A percentile compares a stretch with the other conserved stretches of the same genome.
Conservation (phyloP, 2,797 vertebrate species). For the Netta rufina region DNA sequence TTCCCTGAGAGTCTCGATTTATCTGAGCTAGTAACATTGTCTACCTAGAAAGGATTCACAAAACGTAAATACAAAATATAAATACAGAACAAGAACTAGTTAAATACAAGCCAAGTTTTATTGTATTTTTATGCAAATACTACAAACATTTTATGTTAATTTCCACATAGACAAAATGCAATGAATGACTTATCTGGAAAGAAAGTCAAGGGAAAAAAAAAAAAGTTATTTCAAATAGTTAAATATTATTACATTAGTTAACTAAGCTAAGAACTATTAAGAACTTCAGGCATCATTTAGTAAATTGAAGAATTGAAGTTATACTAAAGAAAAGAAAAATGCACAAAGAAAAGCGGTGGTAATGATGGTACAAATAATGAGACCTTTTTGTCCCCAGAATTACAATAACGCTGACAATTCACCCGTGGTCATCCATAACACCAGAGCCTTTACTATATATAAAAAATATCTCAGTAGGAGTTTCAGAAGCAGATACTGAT, state of each 20-base stretch:
- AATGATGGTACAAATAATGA: background rate
- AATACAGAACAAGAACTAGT: background rate
- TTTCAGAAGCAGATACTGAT: background rate
- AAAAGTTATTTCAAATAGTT: background rate
- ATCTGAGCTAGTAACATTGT: slow-evolving; percentile 99
- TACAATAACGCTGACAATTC: slow-evolving; percentile 5
- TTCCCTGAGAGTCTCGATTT: slow-evolving; percentile 96
- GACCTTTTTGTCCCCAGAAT: background rate
- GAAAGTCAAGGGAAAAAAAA: background rate
- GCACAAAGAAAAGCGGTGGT: background rate
- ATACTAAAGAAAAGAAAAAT: background rate
- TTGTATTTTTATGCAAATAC: background rate
- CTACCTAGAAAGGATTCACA: slow-evolving; percentile 69
- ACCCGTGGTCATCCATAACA: background rate
- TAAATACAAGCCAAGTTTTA: background rate
- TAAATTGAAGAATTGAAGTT: background rate
- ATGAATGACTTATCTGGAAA: background rate
- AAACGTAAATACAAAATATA: slow-evolving; percentile 13
- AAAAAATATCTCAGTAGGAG: background rate
- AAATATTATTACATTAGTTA: background rate
- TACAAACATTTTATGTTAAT: background rate
- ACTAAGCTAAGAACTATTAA: background rate
- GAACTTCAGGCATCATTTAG: background rate
- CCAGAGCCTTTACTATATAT: background rate
- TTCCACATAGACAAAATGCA: background rate